Base-by-base conservation (phyloP, 2,113 vertebrate genomes). In the Misgurnus anguillicaudatus region DNA sequence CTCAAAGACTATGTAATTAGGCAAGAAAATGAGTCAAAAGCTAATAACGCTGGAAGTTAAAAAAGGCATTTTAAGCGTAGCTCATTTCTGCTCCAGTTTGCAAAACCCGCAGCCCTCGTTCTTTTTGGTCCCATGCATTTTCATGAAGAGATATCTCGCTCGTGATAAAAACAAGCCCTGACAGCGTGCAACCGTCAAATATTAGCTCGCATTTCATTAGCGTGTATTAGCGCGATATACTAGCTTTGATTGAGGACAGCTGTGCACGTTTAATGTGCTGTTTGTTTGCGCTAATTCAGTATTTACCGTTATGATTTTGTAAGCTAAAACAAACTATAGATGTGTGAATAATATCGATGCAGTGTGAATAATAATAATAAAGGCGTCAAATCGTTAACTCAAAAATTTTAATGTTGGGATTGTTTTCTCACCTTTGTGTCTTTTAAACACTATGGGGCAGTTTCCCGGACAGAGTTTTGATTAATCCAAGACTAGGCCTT, bases 201-300 rank as follows among this genome's bases (percentile, higher is more conserved):
- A 91, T 92, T 90, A 90, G 89, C 88, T 90, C 90, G 88, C 89
- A 90, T 90, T 89, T 84, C 87, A 92, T 93, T 92, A 90, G 86
- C 89, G 91, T 92, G 80, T 87, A 90, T 93, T 92, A 91, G 67
- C 36, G 5, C 73, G 51, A 47, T 71, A 61, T 77, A 73, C 66
- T 77, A 47, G 41, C 8, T 65, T 76, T 83, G 80, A 83, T 83
- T 80, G 45, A 60, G 48, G 66, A 80, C 82, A 77, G 78, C 78
- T 80, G 78, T 41, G 73, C 19, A 4, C 48, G 48, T 70, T 76
- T 83, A 83, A 75, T 79, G 69, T 4, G 10, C 53, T 60, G 19
- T 39, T 21, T 68, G 39, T 83, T 76, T 75, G 58, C 14, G 16
- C 48, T 65, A 66, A 13, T 16, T 41, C 31, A 63, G 1, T 58